Evolutionary conservation across 1,140 invertebrate species (phyloP).

Genomic region (Cotesia glomerata): DNA sequence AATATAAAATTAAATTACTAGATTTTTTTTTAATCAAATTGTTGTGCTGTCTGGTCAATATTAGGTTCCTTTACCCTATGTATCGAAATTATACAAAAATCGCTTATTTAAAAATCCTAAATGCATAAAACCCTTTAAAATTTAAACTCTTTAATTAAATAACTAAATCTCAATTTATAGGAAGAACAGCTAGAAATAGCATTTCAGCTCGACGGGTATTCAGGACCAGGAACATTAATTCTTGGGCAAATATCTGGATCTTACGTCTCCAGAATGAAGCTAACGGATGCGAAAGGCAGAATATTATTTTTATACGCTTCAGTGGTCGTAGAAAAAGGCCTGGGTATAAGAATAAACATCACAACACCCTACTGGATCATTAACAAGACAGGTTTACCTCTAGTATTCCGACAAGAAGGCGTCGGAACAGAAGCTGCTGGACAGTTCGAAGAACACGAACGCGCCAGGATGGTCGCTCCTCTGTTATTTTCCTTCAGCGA

Average conservation of each 20-base stretch:
- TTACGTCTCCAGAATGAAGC: constrained; percentile 64
- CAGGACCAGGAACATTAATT: constrained; percentile 67
- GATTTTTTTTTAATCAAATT: too few relatives aligned
- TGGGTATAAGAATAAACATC: constrained; percentile 73
- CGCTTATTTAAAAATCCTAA: too few relatives aligned
- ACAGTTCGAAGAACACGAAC: constrained; percentile 94
- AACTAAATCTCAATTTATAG: constrained; percentile 58
- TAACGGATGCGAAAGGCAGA: constrained; percentile 76
- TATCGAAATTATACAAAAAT: too few relatives aligned
- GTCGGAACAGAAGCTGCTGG: constrained; percentile 81
- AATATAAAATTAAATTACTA: too few relatives aligned
- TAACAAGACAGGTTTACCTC: constrained; percentile 91
- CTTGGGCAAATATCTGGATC: constrained; percentile 59
- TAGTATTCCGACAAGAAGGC: constrained; percentile 94
- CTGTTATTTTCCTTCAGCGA: constrained; percentile 93
- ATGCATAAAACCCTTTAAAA: too few relatives aligned
- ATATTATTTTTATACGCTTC: constrained; percentile 76
- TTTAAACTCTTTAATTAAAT: too few relatives aligned
- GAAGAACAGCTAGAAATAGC: constrained; percentile 74
- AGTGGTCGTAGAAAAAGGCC: constrained; percentile 64
- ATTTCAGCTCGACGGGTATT: constrained; percentile 84
- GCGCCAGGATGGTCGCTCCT: constrained; percentile 90
- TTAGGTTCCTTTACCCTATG: too few relatives aligned
- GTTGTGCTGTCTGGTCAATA: too few relatives aligned
- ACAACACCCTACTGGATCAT: constrained; percentile 93